Conservation (phyloP, 2,888 invertebrate genomes). For the Brenthis hecate region DNA sequence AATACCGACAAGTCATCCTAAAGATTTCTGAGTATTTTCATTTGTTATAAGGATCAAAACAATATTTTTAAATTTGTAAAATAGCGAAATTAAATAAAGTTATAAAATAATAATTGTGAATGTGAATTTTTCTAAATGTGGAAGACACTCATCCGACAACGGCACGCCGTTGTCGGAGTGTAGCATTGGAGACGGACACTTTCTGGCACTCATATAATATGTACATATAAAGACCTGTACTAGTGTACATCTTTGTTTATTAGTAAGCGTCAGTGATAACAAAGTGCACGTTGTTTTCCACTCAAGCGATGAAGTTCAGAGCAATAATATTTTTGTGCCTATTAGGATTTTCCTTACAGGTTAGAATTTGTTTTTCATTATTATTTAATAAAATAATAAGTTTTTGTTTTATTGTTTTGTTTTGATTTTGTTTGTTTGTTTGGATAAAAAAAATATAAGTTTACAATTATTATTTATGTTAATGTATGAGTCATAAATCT, state of each 20-base stretch:
- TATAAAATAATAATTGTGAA: not conserved
- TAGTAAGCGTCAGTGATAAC: slow-evolving; percentile 9
- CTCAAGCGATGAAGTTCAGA: slow-evolving; percentile 2
- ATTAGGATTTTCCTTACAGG: slow-evolving; percentile 19
- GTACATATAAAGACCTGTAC: not conserved
- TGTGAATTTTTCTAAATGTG: not conserved
- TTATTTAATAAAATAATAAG: too few relatives aligned
- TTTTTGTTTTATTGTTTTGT: too few relatives aligned
- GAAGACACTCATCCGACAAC: too few relatives aligned
- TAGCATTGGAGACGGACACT: slow-evolving; percentile 1
- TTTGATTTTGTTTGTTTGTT: too few relatives aligned
- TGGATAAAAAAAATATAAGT: too few relatives aligned
- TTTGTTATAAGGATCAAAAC: too few relatives aligned
- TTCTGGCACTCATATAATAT: not conserved
- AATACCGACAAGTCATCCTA: too few relatives aligned
- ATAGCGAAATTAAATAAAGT: too few relatives aligned
- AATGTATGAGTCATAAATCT: too few relatives aligned
- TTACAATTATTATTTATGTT: too few relatives aligned
- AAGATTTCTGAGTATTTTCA: too few relatives aligned
- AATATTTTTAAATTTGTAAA: too few relatives aligned
- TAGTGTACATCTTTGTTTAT: not conserved
- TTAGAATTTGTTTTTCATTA: slow-evolving; percentile 14
- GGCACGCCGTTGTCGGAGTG: not conserved
- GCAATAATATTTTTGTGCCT: slow-evolving; percentile 7
- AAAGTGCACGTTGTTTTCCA: slow-evolving; percentile 8